Evolutionary conservation across 2,888 invertebrate species (phyloP).

Genomic region (Asteroscopus sphinx): DNA sequence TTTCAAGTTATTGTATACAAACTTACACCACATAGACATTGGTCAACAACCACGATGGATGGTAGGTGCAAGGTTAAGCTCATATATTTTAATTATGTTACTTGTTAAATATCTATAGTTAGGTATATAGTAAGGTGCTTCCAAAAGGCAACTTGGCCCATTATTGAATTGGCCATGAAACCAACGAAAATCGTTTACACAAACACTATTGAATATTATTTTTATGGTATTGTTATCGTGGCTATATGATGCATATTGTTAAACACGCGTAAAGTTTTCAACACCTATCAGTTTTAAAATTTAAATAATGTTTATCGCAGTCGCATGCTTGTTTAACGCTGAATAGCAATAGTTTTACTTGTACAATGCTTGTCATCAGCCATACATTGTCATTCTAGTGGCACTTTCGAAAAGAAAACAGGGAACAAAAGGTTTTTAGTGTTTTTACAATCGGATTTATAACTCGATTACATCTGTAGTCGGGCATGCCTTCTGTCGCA

Average conservation of each 20-base stretch:
- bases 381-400: no score
- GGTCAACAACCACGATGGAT: slow-evolving; percentile 41
- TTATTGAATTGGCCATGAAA: slow-evolving; percentile 51
- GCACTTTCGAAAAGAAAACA: slow-evolving; percentile 29
- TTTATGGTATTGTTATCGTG: slow-evolving; percentile 29
- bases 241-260: slow-evolving; percentile 14
- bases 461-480: slow-evolving; percentile 40
- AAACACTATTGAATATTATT: slow-evolving; percentile 34
- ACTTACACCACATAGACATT: slow-evolving; percentile 55
- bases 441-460: slow-evolving; percentile 21
- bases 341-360: background rate
- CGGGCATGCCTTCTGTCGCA: slow-evolving; percentile 15
- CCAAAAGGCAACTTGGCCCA: slow-evolving; percentile 24
- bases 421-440: slow-evolving; percentile 37
- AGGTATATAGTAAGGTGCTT: slow-evolving; percentile 31
- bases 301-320: slow-evolving; percentile 2
- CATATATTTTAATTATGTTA: slow-evolving; percentile 52
- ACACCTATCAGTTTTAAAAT: slow-evolving; percentile 19
- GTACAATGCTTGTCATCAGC: background rate
- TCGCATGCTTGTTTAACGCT: slow-evolving; percentile 16
- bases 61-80: slow-evolving; percentile 50
- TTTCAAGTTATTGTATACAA: slow-evolving; percentile 43
- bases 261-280: slow-evolving; percentile 18
- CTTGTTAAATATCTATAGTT: slow-evolving; percentile 25
- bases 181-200: slow-evolving; percentile 36